Conservation (phyloP, 2,113 vertebrate genomes). For the Dunckerocampus dactyliophorus region DNA sequence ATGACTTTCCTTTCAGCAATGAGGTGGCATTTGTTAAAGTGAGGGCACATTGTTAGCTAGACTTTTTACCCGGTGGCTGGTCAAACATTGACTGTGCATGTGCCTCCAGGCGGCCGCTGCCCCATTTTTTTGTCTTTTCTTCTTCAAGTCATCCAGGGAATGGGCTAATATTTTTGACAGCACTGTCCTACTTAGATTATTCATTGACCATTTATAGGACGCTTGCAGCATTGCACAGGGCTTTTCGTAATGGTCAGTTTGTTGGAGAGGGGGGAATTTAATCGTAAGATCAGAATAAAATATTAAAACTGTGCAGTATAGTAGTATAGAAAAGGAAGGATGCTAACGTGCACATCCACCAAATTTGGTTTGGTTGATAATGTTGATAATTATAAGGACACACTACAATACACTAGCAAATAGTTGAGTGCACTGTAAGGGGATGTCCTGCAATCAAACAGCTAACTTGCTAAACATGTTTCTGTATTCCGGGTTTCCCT, state of each 20-base stretch:
- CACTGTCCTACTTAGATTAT: slow-evolving; percentile 51
- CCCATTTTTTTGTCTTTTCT: slow-evolving; percentile 46
- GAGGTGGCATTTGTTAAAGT: slow-evolving; percentile 16
- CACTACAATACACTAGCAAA: no score
- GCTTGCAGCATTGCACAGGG: slow-evolving; percentile 13
- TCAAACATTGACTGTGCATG: slow-evolving; percentile 21
- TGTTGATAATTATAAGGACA: no score
- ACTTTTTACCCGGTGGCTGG: slow-evolving; percentile 6
- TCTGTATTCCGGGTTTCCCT: no score
- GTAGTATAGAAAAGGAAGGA: no score
- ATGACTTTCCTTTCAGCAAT: not conserved
- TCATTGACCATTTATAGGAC: slow-evolving; percentile 30
- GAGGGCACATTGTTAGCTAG: slow-evolving; percentile 10
- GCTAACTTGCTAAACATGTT: no score
- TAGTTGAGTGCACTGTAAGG: no score
- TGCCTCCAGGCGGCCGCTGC: slow-evolving; percentile 38
- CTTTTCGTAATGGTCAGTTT: slow-evolving; percentile 3
- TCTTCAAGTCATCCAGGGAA: slow-evolving; percentile 27
- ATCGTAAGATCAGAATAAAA: not conserved
- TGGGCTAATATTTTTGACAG: slow-evolving; percentile 48
- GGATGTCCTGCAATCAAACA: no score
- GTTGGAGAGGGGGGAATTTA: no score
- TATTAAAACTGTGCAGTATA: no score
- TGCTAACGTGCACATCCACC: no score
- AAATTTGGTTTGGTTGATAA: no score